Percentiles rank a stretch among this genome's conserved stretches.
Evolutionary conservation across 2,888 invertebrate species (phyloP).

Genomic region (Xylophagus ater): DNA sequence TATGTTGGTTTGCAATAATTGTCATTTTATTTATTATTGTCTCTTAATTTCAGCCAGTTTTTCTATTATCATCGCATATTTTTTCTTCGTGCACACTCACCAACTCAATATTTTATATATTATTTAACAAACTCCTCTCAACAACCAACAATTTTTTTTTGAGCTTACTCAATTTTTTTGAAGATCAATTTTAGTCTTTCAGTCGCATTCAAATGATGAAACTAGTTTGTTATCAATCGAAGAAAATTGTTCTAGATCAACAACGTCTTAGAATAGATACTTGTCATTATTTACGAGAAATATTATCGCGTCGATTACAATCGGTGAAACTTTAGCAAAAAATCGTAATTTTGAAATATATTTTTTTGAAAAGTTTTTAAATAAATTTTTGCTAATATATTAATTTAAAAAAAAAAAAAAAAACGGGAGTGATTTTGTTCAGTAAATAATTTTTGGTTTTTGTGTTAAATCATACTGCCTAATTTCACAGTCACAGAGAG

Average conservation of each 20-base stretch:
- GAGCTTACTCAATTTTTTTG: no score
- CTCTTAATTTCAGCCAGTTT: no score
- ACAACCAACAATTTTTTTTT: no score
- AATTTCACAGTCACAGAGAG: no score
- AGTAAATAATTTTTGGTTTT: not conserved
- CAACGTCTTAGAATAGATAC: conserved; percentile 39
- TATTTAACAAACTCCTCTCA: no score
- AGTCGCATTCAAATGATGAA: conserved; percentile 39
- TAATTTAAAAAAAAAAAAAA: conserved; percentile 19
- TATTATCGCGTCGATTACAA: conserved; percentile 32
- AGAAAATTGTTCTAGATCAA: conserved; percentile 37
- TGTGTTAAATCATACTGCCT: not conserved
- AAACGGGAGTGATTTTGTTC: conserved; percentile 4
- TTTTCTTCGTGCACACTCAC: no score
- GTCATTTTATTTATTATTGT: no score
- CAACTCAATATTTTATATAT: no score
- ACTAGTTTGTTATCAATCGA: conserved; percentile 31
- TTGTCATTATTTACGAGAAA: conserved; percentile 40
- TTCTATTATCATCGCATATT: no score
- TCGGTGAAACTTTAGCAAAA: not conserved
- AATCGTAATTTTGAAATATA: not conserved
- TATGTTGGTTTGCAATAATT: no score
- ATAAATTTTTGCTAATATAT: conserved; percentile 24
- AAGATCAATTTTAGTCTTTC: no score
- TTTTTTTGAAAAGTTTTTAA: no score